Conservation (phyloP, 2,888 invertebrate species). For the Platerodrilus igneus region DNA sequence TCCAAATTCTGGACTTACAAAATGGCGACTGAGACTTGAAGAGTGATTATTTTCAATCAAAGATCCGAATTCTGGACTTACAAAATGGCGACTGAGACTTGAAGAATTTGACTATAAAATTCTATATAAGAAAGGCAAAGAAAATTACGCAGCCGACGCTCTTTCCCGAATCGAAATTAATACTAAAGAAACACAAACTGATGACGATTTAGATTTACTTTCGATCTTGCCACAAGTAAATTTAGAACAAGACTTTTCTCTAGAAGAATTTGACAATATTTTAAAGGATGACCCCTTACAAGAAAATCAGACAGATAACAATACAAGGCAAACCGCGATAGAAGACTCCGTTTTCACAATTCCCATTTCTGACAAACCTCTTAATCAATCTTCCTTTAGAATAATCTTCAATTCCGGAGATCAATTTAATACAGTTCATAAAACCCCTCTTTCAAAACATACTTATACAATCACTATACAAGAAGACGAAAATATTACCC, state of each 20-base stretch:
- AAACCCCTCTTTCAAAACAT: not conserved
- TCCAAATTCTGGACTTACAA: slow-evolving; percentile 7
- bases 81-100: slow-evolving; percentile 11
- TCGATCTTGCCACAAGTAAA: slow-evolving; percentile 9
- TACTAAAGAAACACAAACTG: no score
- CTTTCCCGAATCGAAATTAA: slow-evolving; percentile 15
- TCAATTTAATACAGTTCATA: not conserved
- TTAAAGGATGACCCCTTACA: not conserved
- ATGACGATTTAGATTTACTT: slow-evolving; percentile 8
- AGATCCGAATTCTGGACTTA: no score
- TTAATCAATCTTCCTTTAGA: slow-evolving; percentile 4
- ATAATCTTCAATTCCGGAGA: slow-evolving; percentile 3
- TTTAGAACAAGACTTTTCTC: not conserved
- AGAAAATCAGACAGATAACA: slow-evolving; percentile 3
- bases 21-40: no score
- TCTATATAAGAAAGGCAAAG: slow-evolving; percentile 19
- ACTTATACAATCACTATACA: not conserved
- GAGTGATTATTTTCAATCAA: no score
- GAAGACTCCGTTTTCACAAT: slow-evolving; percentile 11
- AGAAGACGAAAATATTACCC: not conserved
- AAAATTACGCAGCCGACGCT: slow-evolving; percentile 16
- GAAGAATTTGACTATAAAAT: slow-evolving; percentile 15
- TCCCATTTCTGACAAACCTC: slow-evolving; percentile 10
- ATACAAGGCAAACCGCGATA: slow-evolving; percentile 5
- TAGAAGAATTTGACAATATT: slow-evolving; percentile 1